Evolutionary conservation across 2,113 vertebrate species (phyloP).

Genomic region (Tinamus guttatus): DNA sequence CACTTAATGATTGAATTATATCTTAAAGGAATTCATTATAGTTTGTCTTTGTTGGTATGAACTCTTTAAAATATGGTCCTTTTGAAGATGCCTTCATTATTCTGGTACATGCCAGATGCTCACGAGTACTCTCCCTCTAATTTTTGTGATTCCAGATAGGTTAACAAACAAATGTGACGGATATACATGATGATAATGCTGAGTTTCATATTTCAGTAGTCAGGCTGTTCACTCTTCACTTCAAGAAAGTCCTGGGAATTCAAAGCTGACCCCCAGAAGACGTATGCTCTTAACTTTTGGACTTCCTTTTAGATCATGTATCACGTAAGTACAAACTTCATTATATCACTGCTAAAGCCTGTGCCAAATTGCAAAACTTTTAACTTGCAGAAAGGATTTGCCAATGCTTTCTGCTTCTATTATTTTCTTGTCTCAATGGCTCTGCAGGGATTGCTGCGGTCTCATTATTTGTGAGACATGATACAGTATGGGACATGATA

Average conservation of each 20-base stretch:
- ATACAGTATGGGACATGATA: conserved; percentile 63
- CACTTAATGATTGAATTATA: background rate
- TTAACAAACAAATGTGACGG: conserved; percentile 58
- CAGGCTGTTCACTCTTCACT: conserved; percentile 32
- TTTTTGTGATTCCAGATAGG: conserved; percentile 20
- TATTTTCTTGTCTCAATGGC: conserved; percentile 65
- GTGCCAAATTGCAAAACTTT: conserved; percentile 67
- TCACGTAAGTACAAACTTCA: conserved; percentile 65
- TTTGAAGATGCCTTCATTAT: conserved; percentile 11
- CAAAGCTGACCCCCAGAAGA: conserved; percentile 56
- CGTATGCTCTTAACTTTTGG: conserved; percentile 61
- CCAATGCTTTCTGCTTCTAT: conserved; percentile 58
- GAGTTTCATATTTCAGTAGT: conserved; percentile 66
- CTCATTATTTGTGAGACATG: conserved; percentile 71
- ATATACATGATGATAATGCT: conserved; percentile 45
- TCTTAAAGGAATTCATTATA: background rate
- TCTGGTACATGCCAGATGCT: conserved; percentile 31
- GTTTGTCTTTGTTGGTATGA: background rate
- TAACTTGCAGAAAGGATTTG: conserved; percentile 65
- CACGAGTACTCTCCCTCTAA: background rate
- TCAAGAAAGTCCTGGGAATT: conserved; percentile 54
- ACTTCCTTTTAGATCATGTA: conserved; percentile 72
- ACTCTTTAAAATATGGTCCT: conserved; percentile 5
- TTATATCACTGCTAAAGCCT: conserved; percentile 52
- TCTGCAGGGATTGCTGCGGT: conserved; percentile 57